Evolutionary conservation across 2,113 vertebrate species (phyloP).

Genomic region (Cyprinodon tularosa): DNA sequence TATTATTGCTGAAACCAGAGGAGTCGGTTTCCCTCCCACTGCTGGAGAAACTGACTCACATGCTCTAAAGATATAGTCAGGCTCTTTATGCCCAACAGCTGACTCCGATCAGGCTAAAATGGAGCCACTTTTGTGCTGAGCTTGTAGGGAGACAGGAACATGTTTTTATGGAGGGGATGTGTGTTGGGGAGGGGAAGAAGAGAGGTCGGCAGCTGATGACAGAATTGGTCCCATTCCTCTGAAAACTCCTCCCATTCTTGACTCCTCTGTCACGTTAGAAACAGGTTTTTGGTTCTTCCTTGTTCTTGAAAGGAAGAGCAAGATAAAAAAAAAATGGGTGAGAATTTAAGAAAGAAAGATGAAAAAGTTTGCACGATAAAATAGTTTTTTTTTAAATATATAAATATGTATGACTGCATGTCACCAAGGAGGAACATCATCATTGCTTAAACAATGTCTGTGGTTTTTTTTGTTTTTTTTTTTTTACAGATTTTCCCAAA

Average conservation of each 20-base stretch:
- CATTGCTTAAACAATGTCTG: background rate
- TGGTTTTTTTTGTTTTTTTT: slow-evolving; percentile 7
- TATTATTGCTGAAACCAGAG: slow-evolving; percentile 47
- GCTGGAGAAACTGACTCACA: slow-evolving; percentile 30
- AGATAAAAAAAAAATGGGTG: slow-evolving; percentile 1
- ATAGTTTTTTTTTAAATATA: background rate
- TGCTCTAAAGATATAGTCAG: slow-evolving; percentile 34
- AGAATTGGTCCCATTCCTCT: slow-evolving; percentile 67
- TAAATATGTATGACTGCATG: background rate
- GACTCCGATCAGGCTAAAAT: slow-evolving; percentile 46
- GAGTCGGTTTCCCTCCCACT: slow-evolving; percentile 43
- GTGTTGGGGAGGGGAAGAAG: slow-evolving; percentile 36
- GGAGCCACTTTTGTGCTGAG: slow-evolving; percentile 49
- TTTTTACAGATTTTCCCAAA: slow-evolving; percentile 35
- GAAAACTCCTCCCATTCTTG: slow-evolving; percentile 74
- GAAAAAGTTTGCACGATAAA: slow-evolving; percentile 7
- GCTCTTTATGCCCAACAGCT: slow-evolving; percentile 15
- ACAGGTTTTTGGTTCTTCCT: slow-evolving; percentile 44
- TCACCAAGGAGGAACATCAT: background rate
- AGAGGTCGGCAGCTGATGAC: slow-evolving; percentile 56
- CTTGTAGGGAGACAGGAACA: slow-evolving; percentile 43
- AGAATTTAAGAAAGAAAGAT: slow-evolving; percentile 6
- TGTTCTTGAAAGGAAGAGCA: slow-evolving; percentile 43
- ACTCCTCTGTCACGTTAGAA: slow-evolving; percentile 44
- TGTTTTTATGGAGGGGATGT: slow-evolving; percentile 51